phyloP scores from a whole-genome alignment of 2,888 invertebrate genomes.

The Geophilus truncorum region DNA sequence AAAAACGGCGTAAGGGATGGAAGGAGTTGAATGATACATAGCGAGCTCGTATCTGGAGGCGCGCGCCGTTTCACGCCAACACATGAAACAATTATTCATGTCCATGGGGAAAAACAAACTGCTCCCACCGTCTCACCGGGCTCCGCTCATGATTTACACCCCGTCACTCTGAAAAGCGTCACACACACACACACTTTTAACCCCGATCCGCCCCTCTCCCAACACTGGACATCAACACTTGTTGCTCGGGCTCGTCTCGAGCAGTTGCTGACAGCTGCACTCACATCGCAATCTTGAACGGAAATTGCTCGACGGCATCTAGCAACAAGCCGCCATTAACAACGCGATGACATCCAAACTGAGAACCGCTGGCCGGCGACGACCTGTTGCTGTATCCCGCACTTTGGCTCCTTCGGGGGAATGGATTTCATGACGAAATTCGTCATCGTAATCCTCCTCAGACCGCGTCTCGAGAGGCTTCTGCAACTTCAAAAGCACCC shows the following conservation, averaged over 20 bases:
- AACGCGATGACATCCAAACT: not conserved
- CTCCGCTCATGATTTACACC: not conserved
- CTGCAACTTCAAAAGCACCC: not conserved
- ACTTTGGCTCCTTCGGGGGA: not conserved
- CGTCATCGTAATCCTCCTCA: not conserved
- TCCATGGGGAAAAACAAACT: slow-evolving; percentile 4
- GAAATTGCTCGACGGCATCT: not conserved
- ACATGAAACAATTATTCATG: slow-evolving; percentile 16
- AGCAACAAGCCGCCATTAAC: not conserved
- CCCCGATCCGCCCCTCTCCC: not conserved
- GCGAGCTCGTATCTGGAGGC: not conserved
- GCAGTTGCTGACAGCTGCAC: not conserved
- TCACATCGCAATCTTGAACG: not conserved
- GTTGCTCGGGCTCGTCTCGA: not conserved
- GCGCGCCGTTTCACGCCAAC: slow-evolving; percentile 16
- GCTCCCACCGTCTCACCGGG: not conserved
- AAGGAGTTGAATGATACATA: not conserved
- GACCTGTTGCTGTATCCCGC: not conserved
- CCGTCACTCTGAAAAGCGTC: not conserved
- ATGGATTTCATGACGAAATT: not conserved
- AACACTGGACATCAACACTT: not conserved
- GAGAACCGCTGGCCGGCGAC: not conserved
- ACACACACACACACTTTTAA: not conserved
- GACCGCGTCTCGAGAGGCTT: not conserved
- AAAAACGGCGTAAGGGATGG: not conserved